phyloP scores from a whole-genome alignment of 2,113 vertebrate genomes.

The Gymnocephalus cernua region DNA sequence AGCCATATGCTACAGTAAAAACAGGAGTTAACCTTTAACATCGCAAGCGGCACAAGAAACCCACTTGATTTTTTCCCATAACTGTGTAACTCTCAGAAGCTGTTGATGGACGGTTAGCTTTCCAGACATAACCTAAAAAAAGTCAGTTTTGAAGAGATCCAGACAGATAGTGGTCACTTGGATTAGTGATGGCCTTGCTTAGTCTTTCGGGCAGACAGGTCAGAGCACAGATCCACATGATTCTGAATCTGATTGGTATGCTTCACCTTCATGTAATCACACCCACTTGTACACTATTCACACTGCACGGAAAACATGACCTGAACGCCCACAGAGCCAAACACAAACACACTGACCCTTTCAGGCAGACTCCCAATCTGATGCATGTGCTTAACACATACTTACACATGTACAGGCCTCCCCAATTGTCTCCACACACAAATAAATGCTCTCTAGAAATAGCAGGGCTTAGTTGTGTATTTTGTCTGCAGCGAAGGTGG shows the following conservation, averaged over 20 bases:
- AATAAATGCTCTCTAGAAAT: constrained; percentile 72
- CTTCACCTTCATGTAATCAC: constrained; percentile 62
- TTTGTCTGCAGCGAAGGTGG: constrained; percentile 73
- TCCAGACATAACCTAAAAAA: neutral
- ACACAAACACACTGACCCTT: constrained; percentile 40
- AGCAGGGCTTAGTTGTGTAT: constrained; percentile 69
- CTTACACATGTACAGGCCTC: constrained; percentile 36
- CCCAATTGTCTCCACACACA: constrained; percentile 67
- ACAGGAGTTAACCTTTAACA: constrained; percentile 6
- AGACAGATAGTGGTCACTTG: constrained; percentile 20
- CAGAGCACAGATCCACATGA: constrained; percentile 36
- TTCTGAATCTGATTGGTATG: constrained; percentile 32
- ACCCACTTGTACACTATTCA: constrained; percentile 43
- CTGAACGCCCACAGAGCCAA: constrained; percentile 38
- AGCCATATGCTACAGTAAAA: constrained; percentile 28
- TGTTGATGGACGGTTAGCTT: neutral
- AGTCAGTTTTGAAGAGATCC: constrained; percentile 28
- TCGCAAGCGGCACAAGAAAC: neutral
- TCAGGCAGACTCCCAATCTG: constrained; percentile 29
- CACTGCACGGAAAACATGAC: constrained; percentile 51
- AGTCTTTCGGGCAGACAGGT: constrained; percentile 38
- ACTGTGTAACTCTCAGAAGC: neutral
- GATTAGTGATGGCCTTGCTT: constrained; percentile 63
- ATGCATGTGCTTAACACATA: constrained; percentile 51
- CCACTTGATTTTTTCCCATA: constrained; percentile 6